Base-by-base conservation (phyloP, 2,113 vertebrate genomes). In the Phasianus colchicus region DNA sequence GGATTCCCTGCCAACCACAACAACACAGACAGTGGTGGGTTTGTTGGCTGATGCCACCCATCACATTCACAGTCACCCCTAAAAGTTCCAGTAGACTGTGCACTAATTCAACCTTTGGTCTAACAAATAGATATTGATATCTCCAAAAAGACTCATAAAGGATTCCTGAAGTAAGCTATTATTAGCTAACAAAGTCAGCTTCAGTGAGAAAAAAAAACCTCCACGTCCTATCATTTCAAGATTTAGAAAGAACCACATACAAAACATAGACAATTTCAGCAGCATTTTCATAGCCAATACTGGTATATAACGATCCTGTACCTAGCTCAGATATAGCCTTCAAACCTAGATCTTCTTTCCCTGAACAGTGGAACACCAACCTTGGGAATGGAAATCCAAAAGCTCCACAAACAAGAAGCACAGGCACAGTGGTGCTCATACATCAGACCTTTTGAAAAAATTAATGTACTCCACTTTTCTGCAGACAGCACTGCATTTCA, bases 1-100 rank as follows among this genome's bases (percentile, higher is more conserved):
- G 11, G 20, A 69, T 32, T 89, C 42, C 52, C 38, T 47, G 19
- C 12, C 24, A 2, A 1, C 5, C 17, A 32, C 70, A 89, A 34
- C 0, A 1, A 54, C 6, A 60, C 40, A 42, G 48, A 30, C 17
- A 43, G 27, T 5, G n/a, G 32, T 0, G 2, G 54, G 27, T 61
- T 54, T 34, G 34, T 27, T 14, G 63, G 19, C 20, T 52, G 55
- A 54, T 57, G 27, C 30, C 54, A 43, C 22, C 22, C 9, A 52
- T 29, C 16, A 32, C 34, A 22, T 6, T 16, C 43, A 65, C 43
- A 65, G 40, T 34, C 61, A 72, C n/a, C 32, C 13, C 30, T 25
- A 67, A 10, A 11, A 27, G 8, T 55, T 75, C 70, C 32, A 29
- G 25, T 30, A 52, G 32, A 17, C 34, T 58, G 29, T 15, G 30